Evolutionary conservation across 2,888 invertebrate genomes (phyloP).

Genomic region (Aleiodes testaceus): DNA sequence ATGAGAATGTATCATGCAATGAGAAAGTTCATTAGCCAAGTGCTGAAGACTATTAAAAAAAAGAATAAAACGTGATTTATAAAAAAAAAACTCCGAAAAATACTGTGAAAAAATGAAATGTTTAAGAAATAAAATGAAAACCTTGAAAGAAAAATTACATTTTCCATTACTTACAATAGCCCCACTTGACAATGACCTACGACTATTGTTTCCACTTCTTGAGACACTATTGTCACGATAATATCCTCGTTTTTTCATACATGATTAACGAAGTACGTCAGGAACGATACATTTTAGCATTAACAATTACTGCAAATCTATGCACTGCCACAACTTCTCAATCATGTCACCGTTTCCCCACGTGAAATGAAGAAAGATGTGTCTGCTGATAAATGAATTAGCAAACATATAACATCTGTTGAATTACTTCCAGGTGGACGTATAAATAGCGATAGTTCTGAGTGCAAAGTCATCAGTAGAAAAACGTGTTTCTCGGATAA

Average conservation of each 20-base stretch:
- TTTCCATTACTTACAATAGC: too few species aligned
- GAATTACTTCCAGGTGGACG: neutral
- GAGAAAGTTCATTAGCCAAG: too few species aligned
- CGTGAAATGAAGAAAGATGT: neutral
- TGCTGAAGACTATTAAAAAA: too few species aligned
- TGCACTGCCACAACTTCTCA: neutral
- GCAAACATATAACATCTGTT: neutral
- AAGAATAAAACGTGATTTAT: too few species aligned
- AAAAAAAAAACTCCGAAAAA: too few species aligned
- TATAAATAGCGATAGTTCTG: conserved; percentile 14
- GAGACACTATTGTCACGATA: neutral
- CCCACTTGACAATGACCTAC: neutral
- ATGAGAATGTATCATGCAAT: too few species aligned
- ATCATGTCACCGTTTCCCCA: neutral
- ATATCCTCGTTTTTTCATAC: neutral
- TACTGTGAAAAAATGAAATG: too few species aligned
- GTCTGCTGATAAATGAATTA: neutral
- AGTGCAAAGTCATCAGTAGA: neutral
- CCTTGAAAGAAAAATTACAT: too few species aligned
- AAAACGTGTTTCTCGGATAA: neutral
- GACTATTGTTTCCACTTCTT: neutral
- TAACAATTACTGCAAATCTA: conserved; percentile 27
- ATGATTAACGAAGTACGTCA: neutral
- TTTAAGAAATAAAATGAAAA: too few species aligned
- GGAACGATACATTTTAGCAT: neutral